A percentile compares a stretch with the other conserved stretches of the same genome.
phyloP scores from a whole-genome alignment of 2,797 vertebrate species.

The Corythornis leucogaster region DNA sequence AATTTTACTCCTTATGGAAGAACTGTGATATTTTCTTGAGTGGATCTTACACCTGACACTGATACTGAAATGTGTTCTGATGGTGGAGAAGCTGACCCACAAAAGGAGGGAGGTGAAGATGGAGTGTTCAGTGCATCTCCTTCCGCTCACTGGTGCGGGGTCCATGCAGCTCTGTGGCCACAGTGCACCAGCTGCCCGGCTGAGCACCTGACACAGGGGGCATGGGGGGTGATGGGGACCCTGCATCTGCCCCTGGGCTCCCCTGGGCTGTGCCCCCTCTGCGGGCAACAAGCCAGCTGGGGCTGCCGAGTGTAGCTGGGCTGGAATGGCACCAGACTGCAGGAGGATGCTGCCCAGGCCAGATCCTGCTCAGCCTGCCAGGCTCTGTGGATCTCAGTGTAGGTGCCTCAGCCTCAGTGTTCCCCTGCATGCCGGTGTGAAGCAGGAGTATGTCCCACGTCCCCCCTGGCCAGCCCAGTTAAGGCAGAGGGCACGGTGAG shows the following conservation, averaged over 20 bases:
- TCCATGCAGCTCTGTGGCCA: fast-evolving
- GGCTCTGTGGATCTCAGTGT: fast-evolving
- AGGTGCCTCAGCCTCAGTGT: fast-evolving
- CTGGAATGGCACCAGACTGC: fast-evolving
- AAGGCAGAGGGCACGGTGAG: background rate
- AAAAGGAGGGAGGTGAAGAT: background rate
- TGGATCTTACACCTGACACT: background rate
- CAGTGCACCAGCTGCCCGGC: fast-evolving
- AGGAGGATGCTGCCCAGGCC: background rate
- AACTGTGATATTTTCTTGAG: background rate
- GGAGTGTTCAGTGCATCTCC: background rate
- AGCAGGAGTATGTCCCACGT: fast-evolving
- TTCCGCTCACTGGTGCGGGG: fast-evolving
- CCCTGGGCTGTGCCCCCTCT: background rate
- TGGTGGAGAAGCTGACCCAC: background rate
- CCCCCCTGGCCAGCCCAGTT: background rate
- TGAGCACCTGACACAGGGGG: fast-evolving
- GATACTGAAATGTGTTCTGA: background rate
- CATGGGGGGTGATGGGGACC: background rate
- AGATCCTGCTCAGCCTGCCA: background rate
- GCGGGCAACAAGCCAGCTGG: background rate
- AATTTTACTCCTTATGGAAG: background rate
- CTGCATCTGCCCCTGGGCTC: fast-evolving
- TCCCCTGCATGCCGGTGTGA: fast-evolving
- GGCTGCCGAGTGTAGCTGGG: too few species aligned